Evolutionary conservation across 2,113 vertebrate genomes (phyloP).

Genomic region (Catharus fuscescens): DNA sequence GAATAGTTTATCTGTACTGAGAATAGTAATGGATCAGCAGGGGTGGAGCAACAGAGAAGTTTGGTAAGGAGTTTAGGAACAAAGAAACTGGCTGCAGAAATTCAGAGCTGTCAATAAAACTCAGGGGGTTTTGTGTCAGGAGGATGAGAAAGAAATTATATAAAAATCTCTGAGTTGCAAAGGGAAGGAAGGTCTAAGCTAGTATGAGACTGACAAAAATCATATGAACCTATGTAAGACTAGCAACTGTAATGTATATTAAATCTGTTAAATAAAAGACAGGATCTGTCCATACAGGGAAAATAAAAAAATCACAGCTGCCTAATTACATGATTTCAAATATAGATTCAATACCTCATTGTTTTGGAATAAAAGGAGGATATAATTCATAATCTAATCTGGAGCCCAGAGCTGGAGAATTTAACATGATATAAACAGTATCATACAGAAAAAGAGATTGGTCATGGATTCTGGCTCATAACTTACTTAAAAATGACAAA

Average conservation of each 20-base stretch:
- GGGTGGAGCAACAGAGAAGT: neutral
- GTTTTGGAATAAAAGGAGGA: neutral
- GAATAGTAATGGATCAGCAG: constrained; percentile 11
- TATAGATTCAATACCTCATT: neutral
- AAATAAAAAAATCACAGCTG: constrained; percentile 4
- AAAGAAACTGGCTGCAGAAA: neutral
- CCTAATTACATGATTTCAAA: constrained; percentile 13
- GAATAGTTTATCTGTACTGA: constrained; percentile 6
- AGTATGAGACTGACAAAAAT: neutral
- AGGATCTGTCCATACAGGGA: neutral
- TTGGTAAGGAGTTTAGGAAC: neutral
- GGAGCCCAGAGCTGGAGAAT: neutral
- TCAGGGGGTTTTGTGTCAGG: neutral
- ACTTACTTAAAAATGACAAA: constrained; percentile 2
- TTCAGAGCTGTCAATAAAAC: neutral
- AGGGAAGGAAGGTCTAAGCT: neutral
- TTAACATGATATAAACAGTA: neutral
- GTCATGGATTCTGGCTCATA: neutral
- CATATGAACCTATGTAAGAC: neutral
- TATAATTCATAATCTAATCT: neutral
- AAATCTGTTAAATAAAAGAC: neutral
- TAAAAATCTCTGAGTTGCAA: neutral
- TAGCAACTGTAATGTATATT: neutral
- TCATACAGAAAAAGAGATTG: neutral
- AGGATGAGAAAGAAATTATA: neutral